Evolutionary conservation across 1,140 invertebrate genomes (phyloP).

Genomic region (Adoxophyes honmai): DNA sequence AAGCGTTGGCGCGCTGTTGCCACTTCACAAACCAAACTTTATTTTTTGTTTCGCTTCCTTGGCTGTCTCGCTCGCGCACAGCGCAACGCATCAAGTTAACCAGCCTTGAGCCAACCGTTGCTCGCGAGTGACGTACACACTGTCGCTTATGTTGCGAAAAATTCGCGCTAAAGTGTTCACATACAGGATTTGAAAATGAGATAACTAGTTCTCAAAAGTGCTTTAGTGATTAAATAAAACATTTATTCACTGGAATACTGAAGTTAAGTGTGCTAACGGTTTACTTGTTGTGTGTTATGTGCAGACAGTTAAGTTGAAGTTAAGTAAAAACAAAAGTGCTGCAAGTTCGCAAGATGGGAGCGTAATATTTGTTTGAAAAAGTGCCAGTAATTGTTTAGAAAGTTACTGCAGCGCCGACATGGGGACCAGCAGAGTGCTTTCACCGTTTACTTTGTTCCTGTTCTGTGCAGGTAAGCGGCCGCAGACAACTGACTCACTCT

Average conservation of each 20-base stretch:
- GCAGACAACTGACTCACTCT: constrained; percentile 60
- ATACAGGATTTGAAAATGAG: constrained; percentile 45
- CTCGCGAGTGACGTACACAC: constrained; percentile 40
- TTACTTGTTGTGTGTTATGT: constrained; percentile 25
- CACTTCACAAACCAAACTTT: constrained; percentile 32
- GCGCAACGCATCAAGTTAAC: constrained; percentile 20
- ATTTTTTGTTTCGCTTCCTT: constrained; percentile 19
- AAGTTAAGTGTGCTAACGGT: constrained; percentile 24
- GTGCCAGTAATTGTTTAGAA: constrained; percentile 54
- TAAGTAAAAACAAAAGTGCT: constrained; percentile 37
- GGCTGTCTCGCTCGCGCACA: constrained; percentile 29
- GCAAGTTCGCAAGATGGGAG: constrained; percentile 40
- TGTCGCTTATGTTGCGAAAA: constrained; percentile 27
- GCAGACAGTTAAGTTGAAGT: constrained; percentile 47
- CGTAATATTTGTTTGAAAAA: constrained; percentile 41
- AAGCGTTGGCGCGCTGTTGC: constrained; percentile 30
- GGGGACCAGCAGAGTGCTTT: constrained; percentile 62
- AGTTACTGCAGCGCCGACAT: constrained; percentile 55
- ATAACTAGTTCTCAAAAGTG: constrained; percentile 33
- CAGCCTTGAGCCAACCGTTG: constrained; percentile 57
- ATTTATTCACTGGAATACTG: constrained; percentile 20
- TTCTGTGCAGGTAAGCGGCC: constrained; percentile 69
- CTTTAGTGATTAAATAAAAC: constrained; percentile 24
- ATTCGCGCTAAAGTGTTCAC: constrained; percentile 55
- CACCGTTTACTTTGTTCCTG: constrained; percentile 64